Evolutionary conservation across 2,888 invertebrate species (phyloP).

Genomic region (Idaea biselata): DNA sequence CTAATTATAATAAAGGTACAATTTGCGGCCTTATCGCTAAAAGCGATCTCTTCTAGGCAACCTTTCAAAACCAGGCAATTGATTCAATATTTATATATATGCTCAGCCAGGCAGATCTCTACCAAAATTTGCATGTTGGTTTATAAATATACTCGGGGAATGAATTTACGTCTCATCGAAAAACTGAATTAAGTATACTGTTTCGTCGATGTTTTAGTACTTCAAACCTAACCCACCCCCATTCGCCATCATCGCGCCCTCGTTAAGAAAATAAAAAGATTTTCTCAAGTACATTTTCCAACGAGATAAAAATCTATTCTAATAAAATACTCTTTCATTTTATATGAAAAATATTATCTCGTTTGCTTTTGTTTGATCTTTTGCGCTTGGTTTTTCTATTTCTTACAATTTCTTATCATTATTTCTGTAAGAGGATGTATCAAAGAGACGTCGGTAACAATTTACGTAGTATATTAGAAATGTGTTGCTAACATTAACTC

Average conservation of each 20-base stretch:
- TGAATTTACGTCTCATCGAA: too few species aligned
- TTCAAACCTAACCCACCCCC: not conserved
- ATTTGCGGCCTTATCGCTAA: too few species aligned
- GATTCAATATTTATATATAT: too few species aligned
- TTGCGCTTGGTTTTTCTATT: not conserved
- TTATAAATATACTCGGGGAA: too few species aligned
- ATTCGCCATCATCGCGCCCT: not conserved
- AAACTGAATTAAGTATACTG: too few species aligned
- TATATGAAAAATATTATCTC: conserved; percentile 2
- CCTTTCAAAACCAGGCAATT: too few species aligned
- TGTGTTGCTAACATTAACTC: not conserved
- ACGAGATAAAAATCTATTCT: not conserved
- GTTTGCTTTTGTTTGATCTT: conserved; percentile 3
- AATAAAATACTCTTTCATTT: not conserved
- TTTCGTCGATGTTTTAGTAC: too few species aligned
- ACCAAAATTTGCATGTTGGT: too few species aligned
- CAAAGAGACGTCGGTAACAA: not conserved
- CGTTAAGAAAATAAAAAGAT: not conserved
- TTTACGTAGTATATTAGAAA: not conserved
- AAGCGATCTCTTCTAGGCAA: too few species aligned
- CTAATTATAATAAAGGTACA: too few species aligned
- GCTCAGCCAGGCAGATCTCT: too few species aligned
- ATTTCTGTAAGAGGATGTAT: not conserved
- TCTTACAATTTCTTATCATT: not conserved
- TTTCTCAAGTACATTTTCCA: not conserved